Evolutionary conservation across 2,113 vertebrate genomes (phyloP).

Genomic region (Sinocyclocheilus grahami): DNA sequence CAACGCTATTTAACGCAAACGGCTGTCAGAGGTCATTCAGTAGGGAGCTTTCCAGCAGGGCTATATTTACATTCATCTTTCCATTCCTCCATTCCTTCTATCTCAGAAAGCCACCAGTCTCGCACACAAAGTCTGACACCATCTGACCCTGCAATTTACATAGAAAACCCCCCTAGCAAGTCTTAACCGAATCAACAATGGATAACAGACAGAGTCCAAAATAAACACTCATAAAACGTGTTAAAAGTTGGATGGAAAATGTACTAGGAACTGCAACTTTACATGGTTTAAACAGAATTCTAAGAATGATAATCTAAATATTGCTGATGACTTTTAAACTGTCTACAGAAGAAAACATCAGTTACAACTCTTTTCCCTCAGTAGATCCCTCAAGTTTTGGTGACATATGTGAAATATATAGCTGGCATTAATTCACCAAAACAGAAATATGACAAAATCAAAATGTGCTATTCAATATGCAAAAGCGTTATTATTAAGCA

Average conservation of each 20-base stretch:
- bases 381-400: not conserved
- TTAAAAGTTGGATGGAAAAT: not conserved
- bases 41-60: constrained; percentile 65
- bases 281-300: not conserved
- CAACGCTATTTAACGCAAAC: constrained; percentile 73
- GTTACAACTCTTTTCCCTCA: not conserved
- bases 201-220: not conserved
- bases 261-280: not conserved
- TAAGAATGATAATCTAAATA: not conserved
- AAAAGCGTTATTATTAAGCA: not conserved
- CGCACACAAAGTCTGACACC: not conserved
- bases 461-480: not conserved
- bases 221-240: not conserved
- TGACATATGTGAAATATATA: not conserved
- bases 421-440: not conserved
- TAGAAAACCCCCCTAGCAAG: not conserved
- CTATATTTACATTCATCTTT: constrained; percentile 75
- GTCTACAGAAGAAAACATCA: not conserved
- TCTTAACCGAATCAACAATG: not conserved
- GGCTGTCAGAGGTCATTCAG: constrained; percentile 55
- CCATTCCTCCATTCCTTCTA: not conserved
- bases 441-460: not conserved
- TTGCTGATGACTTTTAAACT: not conserved
- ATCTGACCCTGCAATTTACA: not conserved
- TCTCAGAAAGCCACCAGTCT: not conserved